A percentile compares a stretch with the other conserved stretches of the same genome.
phyloP scores from a whole-genome alignment of 2,888 invertebrate species.

The Notocelia uddmanniana region DNA sequence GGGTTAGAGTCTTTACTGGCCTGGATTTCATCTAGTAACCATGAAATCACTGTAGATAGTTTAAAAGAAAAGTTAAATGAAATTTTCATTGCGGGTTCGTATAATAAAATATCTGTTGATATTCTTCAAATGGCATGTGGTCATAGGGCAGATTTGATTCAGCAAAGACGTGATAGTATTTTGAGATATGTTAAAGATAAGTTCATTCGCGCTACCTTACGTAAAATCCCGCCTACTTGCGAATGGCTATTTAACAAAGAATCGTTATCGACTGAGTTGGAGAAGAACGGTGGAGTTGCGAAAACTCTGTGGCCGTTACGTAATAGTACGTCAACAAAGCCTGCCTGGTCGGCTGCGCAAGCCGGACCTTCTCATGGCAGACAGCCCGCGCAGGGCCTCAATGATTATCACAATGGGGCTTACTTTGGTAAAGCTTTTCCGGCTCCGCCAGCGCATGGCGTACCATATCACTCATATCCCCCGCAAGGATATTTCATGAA shows the following conservation, averaged over 20 bases:
- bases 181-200: slow-evolving; percentile 14
- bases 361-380: slow-evolving; percentile 6
- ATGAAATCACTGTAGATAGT: no score
- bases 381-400: slow-evolving; percentile 11
- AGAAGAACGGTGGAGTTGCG: slow-evolving; percentile 7
- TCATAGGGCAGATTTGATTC: slow-evolving; percentile 11
- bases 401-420: background rate
- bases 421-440: background rate
- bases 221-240: slow-evolving; percentile 7
- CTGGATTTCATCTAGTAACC: no score
- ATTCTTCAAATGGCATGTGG: slow-evolving; percentile 18
- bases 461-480: background rate
- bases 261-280: background rate
- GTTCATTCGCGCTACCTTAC: background rate
- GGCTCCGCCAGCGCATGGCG: slow-evolving; percentile 8
- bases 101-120: no score
- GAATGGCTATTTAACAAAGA: background rate
- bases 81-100: no score
- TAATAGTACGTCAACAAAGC: background rate
- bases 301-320: slow-evolving; percentile 13
- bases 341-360: slow-evolving; percentile 23
- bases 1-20: no score
- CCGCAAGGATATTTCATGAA: slow-evolving; percentile 8
- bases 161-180: no score
- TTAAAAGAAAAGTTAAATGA: no score